A percentile compares a stretch with the other conserved stretches of the same genome.
These are phyloP conservation scores for Callyntrura sp. DNA, from an alignment of 2,888 invertebrate genomes.

Conservation along the genomic window DNA sequence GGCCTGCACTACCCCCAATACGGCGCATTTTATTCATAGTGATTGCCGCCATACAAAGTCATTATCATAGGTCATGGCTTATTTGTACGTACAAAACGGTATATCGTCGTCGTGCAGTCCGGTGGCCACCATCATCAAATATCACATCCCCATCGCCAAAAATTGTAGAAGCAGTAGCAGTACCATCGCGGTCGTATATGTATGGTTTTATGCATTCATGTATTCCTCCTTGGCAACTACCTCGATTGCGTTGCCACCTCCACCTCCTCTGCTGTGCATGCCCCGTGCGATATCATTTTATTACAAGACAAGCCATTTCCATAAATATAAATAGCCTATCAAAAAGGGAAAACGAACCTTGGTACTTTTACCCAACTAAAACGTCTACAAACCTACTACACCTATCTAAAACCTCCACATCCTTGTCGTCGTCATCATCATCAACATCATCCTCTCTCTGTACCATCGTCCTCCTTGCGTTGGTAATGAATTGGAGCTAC, in stretches of 20 bases:
- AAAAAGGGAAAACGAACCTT: conserved; percentile 25
- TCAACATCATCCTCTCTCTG: background rate
- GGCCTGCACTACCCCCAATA: background rate
- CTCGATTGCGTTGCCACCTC: background rate
- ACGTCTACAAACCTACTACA: background rate
- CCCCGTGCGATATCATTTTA: conserved; percentile 15
- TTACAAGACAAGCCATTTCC: conserved; percentile 51
- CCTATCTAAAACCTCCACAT: conserved; percentile 3
- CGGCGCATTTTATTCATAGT: background rate
- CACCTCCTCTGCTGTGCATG: background rate
- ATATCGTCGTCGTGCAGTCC: background rate
- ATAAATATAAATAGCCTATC: conserved; percentile 49
- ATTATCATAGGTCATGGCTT: conserved; percentile 65
- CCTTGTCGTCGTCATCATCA: background rate
- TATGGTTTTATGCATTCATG: conserved; percentile 58
- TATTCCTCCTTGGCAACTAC: conserved; percentile 23
- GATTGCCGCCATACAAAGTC: background rate
- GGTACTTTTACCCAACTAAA: too few relatives aligned
- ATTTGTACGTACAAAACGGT: conserved; percentile 24
- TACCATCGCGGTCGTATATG: background rate
- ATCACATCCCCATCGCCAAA: too few relatives aligned
- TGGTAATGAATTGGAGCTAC: background rate
- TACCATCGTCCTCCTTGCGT: background rate
- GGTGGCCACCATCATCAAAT: conserved; percentile 26
- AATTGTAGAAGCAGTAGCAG: too few relatives aligned